phyloP scores from a whole-genome alignment of 2,888 invertebrate genomes.

The Zygothrica quintamaculata region DNA sequence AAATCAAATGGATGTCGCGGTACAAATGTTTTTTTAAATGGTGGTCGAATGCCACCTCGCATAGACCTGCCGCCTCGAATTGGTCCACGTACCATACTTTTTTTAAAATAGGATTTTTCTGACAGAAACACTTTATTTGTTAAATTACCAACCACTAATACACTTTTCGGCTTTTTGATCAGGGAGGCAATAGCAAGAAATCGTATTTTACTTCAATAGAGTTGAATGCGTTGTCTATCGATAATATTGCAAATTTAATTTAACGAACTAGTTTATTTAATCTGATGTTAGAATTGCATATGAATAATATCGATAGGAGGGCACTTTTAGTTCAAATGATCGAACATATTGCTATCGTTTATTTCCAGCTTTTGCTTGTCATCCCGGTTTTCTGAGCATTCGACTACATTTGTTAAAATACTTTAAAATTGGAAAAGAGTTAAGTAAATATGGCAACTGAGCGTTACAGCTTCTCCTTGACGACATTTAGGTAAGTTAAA shows the following conservation, averaged over 20 bases:
- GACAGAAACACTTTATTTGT: constrained; percentile 26
- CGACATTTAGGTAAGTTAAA: constrained; percentile 87
- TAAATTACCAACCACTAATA: constrained; percentile 14
- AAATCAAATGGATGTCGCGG: constrained; percentile 94
- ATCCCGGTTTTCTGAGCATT: constrained; percentile 62
- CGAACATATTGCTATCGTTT: constrained; percentile 33
- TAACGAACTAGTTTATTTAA: too few relatives aligned
- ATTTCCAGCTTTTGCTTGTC: constrained; percentile 74
- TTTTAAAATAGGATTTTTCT: constrained; percentile 67
- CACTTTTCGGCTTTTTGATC: constrained; percentile 5
- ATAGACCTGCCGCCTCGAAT: constrained; percentile 88
- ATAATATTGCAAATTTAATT: too few relatives aligned
- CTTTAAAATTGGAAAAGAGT: constrained; percentile 41
- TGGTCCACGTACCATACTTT: constrained; percentile 90
- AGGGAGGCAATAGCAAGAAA: constrained; percentile 8
- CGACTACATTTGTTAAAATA: constrained; percentile 51
- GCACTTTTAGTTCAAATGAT: not conserved
- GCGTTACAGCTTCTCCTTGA: constrained; percentile 98
- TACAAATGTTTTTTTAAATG: constrained; percentile 88
- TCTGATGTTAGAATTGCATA: not conserved
- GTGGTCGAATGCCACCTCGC: constrained; percentile 88
- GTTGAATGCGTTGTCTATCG: too few relatives aligned
- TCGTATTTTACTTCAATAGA: too few relatives aligned
- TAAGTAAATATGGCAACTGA: constrained; percentile 91
- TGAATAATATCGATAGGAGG: not conserved